Percentiles rank a stretch among this genome's conserved stretches.
Conservation (phyloP, 2,888 invertebrate genomes). For the Drosophila helvetica region DNA sequence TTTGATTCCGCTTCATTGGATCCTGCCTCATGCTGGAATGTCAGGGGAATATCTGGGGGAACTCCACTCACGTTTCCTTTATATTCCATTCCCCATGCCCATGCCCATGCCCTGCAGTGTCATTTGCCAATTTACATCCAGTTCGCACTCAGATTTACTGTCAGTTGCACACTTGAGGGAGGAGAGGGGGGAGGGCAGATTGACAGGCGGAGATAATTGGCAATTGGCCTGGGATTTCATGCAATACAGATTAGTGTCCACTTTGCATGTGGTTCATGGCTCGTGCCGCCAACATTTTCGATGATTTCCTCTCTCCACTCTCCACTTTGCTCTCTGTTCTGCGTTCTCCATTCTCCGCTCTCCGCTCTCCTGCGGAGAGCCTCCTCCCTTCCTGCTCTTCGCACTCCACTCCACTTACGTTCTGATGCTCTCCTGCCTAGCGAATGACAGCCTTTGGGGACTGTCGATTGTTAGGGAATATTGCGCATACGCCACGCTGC, state of each 20-base stretch:
- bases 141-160: constrained; percentile 6
- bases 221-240: constrained; percentile 34
- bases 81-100: background rate
- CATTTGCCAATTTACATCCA: constrained; percentile 7
- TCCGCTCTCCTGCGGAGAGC: background rate
- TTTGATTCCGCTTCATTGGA: background rate
- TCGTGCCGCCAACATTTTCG: background rate
- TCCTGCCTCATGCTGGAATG: background rate
- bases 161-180: constrained; percentile 18
- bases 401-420: background rate
- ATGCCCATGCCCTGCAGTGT: background rate
- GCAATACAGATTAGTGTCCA: constrained; percentile 53
- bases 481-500: constrained; percentile 54
- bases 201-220: constrained; percentile 33
- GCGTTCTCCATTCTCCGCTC: background rate
- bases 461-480: background rate
- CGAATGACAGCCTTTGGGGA: background rate
- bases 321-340: too few species aligned
- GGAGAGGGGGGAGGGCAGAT: background rate
- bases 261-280: constrained; percentile 1
- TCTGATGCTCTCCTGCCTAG: background rate
- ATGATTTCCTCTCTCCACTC: too few species aligned
- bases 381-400: background rate
- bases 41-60: background rate
- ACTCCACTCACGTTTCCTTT: background rate